phyloP scores from a whole-genome alignment of 2,797 vertebrate genomes.

The Allobates femoralis region DNA sequence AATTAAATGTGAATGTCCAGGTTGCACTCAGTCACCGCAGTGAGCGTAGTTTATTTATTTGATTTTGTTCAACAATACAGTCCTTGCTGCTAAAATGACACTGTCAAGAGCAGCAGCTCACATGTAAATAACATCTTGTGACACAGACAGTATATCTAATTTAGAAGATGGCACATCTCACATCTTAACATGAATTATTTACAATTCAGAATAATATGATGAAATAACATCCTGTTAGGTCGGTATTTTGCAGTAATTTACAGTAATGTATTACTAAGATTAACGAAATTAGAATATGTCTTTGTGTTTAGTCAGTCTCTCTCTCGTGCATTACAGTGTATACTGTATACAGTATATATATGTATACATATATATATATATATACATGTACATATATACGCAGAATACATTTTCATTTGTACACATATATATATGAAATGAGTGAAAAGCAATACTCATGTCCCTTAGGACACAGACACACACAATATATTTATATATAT shows the following conservation, averaged over 20 bases:
- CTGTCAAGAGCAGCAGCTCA: conserved; percentile 37
- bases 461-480: too few species aligned
- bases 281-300: conserved; percentile 1
- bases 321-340: too few species aligned
- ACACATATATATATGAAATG: too few species aligned
- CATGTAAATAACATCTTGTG: conserved; percentile 60
- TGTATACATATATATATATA: neutral
- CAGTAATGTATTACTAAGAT: neutral
- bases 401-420: too few species aligned
- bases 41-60: conserved; percentile 57
- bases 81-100: conserved; percentile 48
- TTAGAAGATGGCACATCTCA: conserved; percentile 40
- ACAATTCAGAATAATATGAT: conserved; percentile 13
- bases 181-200: conserved; percentile 52
- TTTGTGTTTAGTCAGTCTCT: neutral
- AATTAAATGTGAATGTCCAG: conserved; percentile 62
- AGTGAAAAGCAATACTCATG: too few species aligned
- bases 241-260: conserved; percentile 18
- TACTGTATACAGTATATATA: neutral
- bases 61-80: conserved; percentile 48
- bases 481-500: too few species aligned
- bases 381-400: neutral
- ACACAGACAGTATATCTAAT: conserved; percentile 53
- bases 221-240: conserved; percentile 11
- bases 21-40: conserved; percentile 47